Conservation (phyloP, 2,888 invertebrate species). For the Eupithecia insigniata region DNA sequence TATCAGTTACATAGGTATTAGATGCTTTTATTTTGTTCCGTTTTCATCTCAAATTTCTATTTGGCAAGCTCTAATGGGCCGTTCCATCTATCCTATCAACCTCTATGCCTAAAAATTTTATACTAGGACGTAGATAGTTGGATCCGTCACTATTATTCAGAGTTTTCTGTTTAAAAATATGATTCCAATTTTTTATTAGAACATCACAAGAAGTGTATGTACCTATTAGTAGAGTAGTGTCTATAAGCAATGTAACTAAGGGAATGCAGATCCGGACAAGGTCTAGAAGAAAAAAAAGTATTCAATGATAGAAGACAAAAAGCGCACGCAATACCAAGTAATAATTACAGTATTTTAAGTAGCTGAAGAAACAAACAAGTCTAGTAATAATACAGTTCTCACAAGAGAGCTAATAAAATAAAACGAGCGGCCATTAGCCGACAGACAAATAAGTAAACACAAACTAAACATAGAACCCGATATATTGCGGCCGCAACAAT, state of each 20-base stretch:
- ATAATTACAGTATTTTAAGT: constrained; percentile 1
- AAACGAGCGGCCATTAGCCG: constrained; percentile 55
- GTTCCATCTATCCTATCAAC: too few relatives aligned
- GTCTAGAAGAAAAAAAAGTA: not conserved
- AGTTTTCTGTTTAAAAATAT: not conserved
- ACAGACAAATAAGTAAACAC: constrained; percentile 60
- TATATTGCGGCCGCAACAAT: constrained; percentile 61
- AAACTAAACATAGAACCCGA: constrained; percentile 54
- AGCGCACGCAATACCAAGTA: constrained; percentile 2
- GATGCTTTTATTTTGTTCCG: not conserved
- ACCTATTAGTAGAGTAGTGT: not conserved
- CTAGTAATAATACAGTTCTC: constrained; percentile 34
- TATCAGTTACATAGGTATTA: constrained; percentile 10
- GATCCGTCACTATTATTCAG: not conserved
- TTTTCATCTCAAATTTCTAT: not conserved
- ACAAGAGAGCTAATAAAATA: constrained; percentile 53
- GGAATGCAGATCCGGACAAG: not conserved
- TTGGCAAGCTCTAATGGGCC: not conserved
- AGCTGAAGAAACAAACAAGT: constrained; percentile 21
- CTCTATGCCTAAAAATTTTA: not conserved
- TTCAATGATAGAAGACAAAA: not conserved
- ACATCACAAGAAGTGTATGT: not conserved
- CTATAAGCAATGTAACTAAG: not conserved
- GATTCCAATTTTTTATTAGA: not conserved
- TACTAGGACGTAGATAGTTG: not conserved